Conservation (phyloP, 2,797 vertebrate genomes). For the Pangasius krempfi region DNA sequence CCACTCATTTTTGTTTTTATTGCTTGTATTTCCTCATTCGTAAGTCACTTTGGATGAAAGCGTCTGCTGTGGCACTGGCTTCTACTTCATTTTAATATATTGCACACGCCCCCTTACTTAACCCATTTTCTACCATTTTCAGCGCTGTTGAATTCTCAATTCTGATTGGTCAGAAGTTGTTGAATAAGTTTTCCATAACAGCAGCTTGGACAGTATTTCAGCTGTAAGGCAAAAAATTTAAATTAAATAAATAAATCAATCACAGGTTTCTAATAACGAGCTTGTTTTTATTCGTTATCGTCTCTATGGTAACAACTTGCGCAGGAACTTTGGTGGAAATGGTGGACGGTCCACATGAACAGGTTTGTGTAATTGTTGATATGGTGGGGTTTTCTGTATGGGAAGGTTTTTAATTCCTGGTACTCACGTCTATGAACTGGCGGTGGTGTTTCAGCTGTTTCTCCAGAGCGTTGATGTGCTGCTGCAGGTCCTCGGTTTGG, state of each 20-base stretch:
- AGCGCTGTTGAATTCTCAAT: not conserved
- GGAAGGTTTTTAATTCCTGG: not conserved
- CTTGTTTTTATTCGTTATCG: not conserved
- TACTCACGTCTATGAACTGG: constrained; percentile 92
- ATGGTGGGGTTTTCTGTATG: not conserved
- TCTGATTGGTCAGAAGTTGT: not conserved
- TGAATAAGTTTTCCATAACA: not conserved
- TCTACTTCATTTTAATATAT: not conserved
- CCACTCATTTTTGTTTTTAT: too few relatives aligned
- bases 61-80: not conserved
- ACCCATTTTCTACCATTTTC: not conserved
- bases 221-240: not conserved
- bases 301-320: not conserved
- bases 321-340: not conserved
- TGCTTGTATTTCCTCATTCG: too few relatives aligned
- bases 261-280: not conserved
- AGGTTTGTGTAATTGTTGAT: not conserved
- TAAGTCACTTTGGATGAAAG: too few relatives aligned
- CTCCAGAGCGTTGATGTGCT: constrained; percentile 87
- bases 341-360: not conserved
- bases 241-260: not conserved
- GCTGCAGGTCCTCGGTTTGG: constrained; percentile 81
- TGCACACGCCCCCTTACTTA: not conserved
- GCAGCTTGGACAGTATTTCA: not conserved
- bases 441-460: constrained; percentile 91